Conservation (phyloP, 2,888 invertebrate species). For the Bembecia ichneumoniformis region DNA sequence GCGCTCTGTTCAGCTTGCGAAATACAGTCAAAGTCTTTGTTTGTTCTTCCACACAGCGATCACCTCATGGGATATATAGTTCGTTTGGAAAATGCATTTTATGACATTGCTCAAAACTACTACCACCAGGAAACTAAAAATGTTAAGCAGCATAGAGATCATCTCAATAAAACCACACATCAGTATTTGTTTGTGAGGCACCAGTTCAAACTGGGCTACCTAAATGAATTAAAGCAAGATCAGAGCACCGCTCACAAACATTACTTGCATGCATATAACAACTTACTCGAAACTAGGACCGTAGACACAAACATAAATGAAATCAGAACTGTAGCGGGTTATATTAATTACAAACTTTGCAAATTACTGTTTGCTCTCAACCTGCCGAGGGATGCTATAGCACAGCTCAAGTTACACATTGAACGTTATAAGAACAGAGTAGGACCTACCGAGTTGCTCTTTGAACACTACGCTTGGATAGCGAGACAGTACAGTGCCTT, state of each 20-base stretch:
- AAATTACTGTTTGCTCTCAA: conserved; percentile 90
- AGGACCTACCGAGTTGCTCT: conserved; percentile 87
- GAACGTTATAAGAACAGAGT: conserved; percentile 87
- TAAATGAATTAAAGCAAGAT: conserved; percentile 94
- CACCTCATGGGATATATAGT: conserved; percentile 82
- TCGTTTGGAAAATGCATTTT: conserved; percentile 93
- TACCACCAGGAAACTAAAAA: conserved; percentile 91
- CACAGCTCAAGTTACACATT: conserved; percentile 92
- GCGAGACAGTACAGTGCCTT: conserved; percentile 92
- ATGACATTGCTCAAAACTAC: conserved; percentile 92
- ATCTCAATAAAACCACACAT: conserved; percentile 91
- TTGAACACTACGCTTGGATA: conserved; percentile 97
- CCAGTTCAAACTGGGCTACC: conserved; percentile 96
- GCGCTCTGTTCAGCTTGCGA: conserved; percentile 93
- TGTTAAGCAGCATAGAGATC: conserved; percentile 90
- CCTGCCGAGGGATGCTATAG: conserved; percentile 93
- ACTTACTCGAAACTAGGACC: conserved; percentile 88
- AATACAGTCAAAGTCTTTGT: conserved; percentile 91
- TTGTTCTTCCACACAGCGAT: conserved; percentile 92
- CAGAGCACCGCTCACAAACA: conserved; percentile 88
- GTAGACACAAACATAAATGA: conserved; percentile 94
- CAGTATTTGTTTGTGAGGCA: conserved; percentile 94
- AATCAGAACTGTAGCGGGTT: conserved; percentile 94
- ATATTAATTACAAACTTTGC: conserved; percentile 96
- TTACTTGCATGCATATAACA: conserved; percentile 90